Evolutionary conservation across 2,113 vertebrate genomes (phyloP).

Genomic region (Bagarius yarrelli): DNA sequence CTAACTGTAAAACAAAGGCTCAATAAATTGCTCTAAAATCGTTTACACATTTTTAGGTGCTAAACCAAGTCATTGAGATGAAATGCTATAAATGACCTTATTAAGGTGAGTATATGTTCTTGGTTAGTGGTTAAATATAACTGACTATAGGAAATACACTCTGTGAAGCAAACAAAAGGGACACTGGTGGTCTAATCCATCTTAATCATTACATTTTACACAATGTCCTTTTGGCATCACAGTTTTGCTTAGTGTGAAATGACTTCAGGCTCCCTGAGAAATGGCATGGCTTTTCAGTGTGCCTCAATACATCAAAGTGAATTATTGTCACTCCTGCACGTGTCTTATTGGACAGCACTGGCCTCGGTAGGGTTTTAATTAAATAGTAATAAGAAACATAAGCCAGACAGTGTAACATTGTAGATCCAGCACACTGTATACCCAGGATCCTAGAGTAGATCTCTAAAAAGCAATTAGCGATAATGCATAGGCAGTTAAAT

Average conservation of each 20-base stretch:
- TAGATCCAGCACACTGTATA: slow-evolving; percentile 2
- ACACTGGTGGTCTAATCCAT: not conserved
- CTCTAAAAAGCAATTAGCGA: not conserved
- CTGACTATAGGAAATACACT: slow-evolving; percentile 16
- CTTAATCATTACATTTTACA: slow-evolving; percentile 2
- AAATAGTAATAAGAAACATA: slow-evolving; percentile 47
- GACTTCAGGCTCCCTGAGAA: slow-evolving; percentile 8
- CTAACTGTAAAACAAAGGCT: not conserved
- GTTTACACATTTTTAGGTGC: slow-evolving; percentile 7
- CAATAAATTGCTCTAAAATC: slow-evolving; percentile 5
- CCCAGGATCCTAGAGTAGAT: slow-evolving; percentile 2
- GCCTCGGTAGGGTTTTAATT: slow-evolving; percentile 47
- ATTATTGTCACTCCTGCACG: slow-evolving; percentile 52
- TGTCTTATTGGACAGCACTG: slow-evolving; percentile 54
- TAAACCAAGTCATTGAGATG: not conserved
- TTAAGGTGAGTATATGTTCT: not conserved
- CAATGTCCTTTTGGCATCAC: slow-evolving; percentile 12
- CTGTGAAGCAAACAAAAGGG: not conserved
- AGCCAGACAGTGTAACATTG: slow-evolving; percentile 32
- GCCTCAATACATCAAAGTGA: slow-evolving; percentile 43
- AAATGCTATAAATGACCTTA: not conserved
- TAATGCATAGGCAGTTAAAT: not conserved
- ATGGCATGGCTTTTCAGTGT: slow-evolving; percentile 9
- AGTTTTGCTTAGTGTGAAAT: slow-evolving; percentile 30
- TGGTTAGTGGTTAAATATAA: slow-evolving; percentile 20